Percentiles rank a stretch among this genome's conserved stretches.
Conservation (phyloP, 2,113 vertebrate genomes). For the Leptocoma aspasia region DNA sequence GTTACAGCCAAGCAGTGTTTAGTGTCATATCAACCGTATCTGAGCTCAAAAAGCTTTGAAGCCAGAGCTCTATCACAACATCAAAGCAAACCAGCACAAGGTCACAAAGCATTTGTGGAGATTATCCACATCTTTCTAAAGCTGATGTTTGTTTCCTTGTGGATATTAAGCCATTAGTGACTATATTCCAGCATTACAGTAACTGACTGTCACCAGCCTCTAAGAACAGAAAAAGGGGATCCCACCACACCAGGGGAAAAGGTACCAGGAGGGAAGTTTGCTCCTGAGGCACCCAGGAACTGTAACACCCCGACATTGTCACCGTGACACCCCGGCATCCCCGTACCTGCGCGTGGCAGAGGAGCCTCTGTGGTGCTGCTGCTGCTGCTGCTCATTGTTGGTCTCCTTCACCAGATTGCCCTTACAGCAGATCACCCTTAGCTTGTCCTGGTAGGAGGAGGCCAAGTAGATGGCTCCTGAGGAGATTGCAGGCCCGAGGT, state of each 20-base stretch:
- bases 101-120: background rate
- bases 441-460: slow-evolving; percentile 98
- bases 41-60: background rate
- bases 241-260: background rate
- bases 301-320: rapidly evolving
- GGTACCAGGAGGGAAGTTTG: background rate
- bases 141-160: background rate
- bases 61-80: background rate
- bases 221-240: background rate
- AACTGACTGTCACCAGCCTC: background rate
- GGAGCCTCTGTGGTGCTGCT: slow-evolving; percentile 78
- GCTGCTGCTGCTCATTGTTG: slow-evolving; percentile 82
- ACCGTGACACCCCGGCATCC: rapidly evolving
- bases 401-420: slow-evolving; percentile 92
- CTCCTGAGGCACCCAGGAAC: background rate
- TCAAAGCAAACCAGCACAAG: background rate
- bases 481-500: slow-evolving; percentile 95
- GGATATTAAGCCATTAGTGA: background rate
- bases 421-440: slow-evolving; percentile 97
- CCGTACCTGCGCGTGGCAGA: slow-evolving; percentile 79
- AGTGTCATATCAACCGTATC: background rate
- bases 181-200: background rate
- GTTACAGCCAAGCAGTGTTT: background rate
- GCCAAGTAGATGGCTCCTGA: slow-evolving; percentile 95
- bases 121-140: background rate